These are phyloP conservation scores for Nomia melanderi DNA, from an alignment of 1,140 invertebrate species.

Conservation along the genomic window DNA sequence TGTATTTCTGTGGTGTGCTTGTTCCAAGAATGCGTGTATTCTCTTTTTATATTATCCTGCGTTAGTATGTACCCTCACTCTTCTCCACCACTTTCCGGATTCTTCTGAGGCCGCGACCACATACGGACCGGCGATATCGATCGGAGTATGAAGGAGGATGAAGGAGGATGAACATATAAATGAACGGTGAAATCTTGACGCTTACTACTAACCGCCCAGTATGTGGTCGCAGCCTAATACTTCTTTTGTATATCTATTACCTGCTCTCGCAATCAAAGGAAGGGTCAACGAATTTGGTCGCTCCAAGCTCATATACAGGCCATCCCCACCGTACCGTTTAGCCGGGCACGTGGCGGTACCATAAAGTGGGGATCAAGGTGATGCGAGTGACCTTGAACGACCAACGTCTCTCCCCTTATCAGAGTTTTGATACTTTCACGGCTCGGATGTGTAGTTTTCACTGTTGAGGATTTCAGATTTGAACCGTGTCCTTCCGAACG, in stretches of 20 bases:
- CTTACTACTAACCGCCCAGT: too few relatives aligned
- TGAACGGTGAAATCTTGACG: too few relatives aligned
- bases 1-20: constrained; percentile 37
- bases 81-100: constrained; percentile 15
- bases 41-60: constrained; percentile 19
- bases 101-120: too few relatives aligned
- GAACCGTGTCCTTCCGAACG: too few relatives aligned
- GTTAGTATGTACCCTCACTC: not conserved
- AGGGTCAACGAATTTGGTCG: not conserved
- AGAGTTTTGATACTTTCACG: not conserved
- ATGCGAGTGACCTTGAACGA: not conserved
- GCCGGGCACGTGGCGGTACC: not conserved
- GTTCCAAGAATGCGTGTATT: constrained; percentile 56
- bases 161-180: too few relatives aligned
- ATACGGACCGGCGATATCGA: too few relatives aligned
- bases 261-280: not conserved
- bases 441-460: too few relatives aligned
- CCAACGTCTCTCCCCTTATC: not conserved
- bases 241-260: not conserved
- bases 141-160: too few relatives aligned
- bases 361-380: not conserved
- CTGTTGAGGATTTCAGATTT: too few relatives aligned
- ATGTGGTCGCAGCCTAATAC: too few relatives aligned
- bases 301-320: not conserved
- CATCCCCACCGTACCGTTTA: not conserved